Percentiles rank a stretch among this genome's conserved stretches.
These are phyloP conservation scores for Mercenaria mercenaria DNA, from an alignment of 1,140 invertebrate genomes.

Conservation along the genomic window DNA sequence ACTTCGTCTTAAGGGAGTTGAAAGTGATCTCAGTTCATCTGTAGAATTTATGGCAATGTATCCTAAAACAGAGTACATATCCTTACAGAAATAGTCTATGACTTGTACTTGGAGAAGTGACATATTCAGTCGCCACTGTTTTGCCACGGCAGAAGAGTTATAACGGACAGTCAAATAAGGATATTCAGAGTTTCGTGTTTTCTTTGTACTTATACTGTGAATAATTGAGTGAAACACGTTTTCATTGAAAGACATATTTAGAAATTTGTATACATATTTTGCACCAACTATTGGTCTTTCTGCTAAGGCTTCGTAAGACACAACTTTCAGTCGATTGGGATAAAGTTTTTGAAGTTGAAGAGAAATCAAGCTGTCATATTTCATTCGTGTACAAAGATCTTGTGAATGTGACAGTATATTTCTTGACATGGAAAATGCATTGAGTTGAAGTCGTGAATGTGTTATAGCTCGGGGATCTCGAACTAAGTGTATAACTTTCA, in stretches of 20 bases:
- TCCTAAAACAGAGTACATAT: not conserved
- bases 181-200: no score
- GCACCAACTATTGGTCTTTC: not conserved
- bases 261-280: slow-evolving; percentile 9
- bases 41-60: not conserved
- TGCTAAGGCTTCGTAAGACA: not conserved
- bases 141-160: not conserved
- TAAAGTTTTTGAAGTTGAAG: not conserved
- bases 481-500: slow-evolving; percentile 4
- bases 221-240: not conserved
- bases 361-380: not conserved
- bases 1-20: not conserved
- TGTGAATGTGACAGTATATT: not conserved
- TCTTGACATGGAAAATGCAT: not conserved
- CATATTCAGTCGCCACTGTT: not conserved
- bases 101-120: not conserved
- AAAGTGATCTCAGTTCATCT: not conserved
- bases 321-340: not conserved
- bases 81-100: not conserved
- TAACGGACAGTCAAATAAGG: not conserved
- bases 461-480: slow-evolving; percentile 7
- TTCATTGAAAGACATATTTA: not conserved
- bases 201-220: not conserved
- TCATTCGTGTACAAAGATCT: not conserved
- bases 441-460: not conserved